Conservation (phyloP, 1,140 invertebrate genomes). For the Drosophila erecta region DNA sequence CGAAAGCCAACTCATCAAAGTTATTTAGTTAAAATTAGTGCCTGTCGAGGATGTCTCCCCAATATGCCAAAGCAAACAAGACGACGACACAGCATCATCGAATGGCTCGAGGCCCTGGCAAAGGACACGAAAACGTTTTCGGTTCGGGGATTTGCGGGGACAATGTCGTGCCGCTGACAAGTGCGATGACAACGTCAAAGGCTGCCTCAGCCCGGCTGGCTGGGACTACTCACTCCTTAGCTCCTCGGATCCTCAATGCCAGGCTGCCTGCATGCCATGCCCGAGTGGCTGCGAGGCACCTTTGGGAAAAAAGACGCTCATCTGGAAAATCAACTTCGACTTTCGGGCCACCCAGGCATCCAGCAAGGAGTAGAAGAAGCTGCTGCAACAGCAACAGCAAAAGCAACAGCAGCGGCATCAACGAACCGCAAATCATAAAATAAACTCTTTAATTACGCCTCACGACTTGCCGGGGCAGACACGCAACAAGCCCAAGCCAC, state of each 20-base stretch:
- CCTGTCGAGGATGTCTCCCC: slow-evolving; percentile 76
- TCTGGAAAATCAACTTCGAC: slow-evolving; percentile 76
- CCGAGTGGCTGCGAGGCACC: slow-evolving; percentile 62
- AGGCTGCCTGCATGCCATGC: slow-evolving; percentile 42
- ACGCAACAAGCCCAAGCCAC: slow-evolving; percentile 61
- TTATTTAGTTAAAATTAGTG: slow-evolving; percentile 82
- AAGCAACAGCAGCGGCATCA: slow-evolving; percentile 34
- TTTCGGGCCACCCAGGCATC: slow-evolving; percentile 64
- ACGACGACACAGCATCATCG: slow-evolving; percentile 49
- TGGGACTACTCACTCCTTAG: background rate
- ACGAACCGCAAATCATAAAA: slow-evolving; percentile 77
- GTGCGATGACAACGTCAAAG: slow-evolving; percentile 73
- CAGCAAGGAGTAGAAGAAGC: slow-evolving; percentile 25
- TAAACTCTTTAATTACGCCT: slow-evolving; percentile 82
- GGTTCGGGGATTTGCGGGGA: slow-evolving; percentile 25
- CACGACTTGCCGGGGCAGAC: slow-evolving; percentile 63
- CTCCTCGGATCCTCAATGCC: background rate
- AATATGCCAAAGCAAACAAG: slow-evolving; percentile 64
- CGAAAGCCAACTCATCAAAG: slow-evolving; percentile 72
- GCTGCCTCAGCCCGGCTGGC: slow-evolving; percentile 14
- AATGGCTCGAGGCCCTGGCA: slow-evolving; percentile 47
- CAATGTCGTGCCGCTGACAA: slow-evolving; percentile 70
- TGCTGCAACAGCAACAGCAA: slow-evolving; percentile 15
- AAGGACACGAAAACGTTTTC: slow-evolving; percentile 62
- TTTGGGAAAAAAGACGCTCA: slow-evolving; percentile 63